Percentiles rank a stretch among this genome's conserved stretches.
phyloP scores from a whole-genome alignment of 2,888 invertebrate species.

The Hybos culiciformis region DNA sequence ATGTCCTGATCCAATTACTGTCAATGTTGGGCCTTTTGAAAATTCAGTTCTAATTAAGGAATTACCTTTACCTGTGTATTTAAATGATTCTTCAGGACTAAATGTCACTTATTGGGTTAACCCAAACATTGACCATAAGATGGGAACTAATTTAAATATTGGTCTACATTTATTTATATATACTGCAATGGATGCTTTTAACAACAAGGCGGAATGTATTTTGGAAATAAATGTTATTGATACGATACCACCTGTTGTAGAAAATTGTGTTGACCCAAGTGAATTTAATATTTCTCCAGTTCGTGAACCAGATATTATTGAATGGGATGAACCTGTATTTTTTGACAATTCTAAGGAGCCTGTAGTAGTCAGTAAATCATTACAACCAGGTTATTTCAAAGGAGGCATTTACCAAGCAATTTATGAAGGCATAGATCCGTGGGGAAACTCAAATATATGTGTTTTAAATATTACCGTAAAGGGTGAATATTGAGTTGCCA shows the following conservation, averaged over 20 bases:
- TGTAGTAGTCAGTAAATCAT: slow-evolving; percentile 25
- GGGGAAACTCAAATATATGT: slow-evolving; percentile 45
- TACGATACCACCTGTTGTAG: slow-evolving; percentile 41
- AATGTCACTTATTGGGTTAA: slow-evolving; percentile 43
- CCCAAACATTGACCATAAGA: slow-evolving; percentile 38
- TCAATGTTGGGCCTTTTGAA: slow-evolving; percentile 9
- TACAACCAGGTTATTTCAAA: slow-evolving; percentile 38
- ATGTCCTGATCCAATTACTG: slow-evolving; percentile 10
- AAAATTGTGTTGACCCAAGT: slow-evolving; percentile 45
- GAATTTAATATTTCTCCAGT: slow-evolving; percentile 45
- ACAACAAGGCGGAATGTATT: slow-evolving; percentile 46
- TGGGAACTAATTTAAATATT: slow-evolving; percentile 40
- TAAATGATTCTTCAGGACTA: slow-evolving; percentile 43
- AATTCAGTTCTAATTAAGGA: slow-evolving; percentile 8
- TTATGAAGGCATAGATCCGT: slow-evolving; percentile 45
- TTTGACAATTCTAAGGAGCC: slow-evolving; percentile 32
- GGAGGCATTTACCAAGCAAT: slow-evolving; percentile 42
- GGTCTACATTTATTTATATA: slow-evolving; percentile 46
- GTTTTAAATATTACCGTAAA: slow-evolving; percentile 45
- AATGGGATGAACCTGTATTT: slow-evolving; percentile 37
- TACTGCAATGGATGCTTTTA: slow-evolving; percentile 45
- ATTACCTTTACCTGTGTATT: slow-evolving; percentile 12
- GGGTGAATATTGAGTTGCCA: slow-evolving; percentile 40
- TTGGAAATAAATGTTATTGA: slow-evolving; percentile 45
- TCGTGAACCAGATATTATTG: slow-evolving; percentile 28